Percentiles rank a stretch among this genome's conserved stretches.
Conservation (phyloP, 2,797 vertebrate genomes). For the Zonotrichia albicollis region DNA sequence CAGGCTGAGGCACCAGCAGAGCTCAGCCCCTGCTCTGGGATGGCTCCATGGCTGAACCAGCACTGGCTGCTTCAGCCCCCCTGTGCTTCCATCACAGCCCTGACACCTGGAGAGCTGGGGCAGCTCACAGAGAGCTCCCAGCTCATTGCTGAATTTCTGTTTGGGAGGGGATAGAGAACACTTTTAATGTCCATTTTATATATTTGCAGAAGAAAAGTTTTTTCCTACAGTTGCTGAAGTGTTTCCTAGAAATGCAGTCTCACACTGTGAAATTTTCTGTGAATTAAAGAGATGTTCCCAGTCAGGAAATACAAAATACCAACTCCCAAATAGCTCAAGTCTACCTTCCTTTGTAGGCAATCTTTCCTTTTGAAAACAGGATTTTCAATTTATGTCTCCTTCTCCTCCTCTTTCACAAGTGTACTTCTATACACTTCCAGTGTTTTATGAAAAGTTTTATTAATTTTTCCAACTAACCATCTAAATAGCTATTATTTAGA, state of each 20-base stretch:
- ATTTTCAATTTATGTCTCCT: neutral
- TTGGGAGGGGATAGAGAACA: neutral
- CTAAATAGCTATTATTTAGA: neutral
- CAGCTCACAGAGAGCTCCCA: neutral
- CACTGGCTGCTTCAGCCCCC: neutral
- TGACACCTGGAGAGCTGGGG: accelerated
- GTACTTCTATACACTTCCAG: neutral
- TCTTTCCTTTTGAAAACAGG: neutral
- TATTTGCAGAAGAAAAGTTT: neutral
- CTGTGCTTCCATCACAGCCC: neutral
- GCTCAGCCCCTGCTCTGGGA: neutral
- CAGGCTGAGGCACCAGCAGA: neutral
- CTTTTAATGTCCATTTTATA: neutral
- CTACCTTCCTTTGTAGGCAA: neutral
- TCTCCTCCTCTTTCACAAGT: neutral
- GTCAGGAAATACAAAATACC: neutral
- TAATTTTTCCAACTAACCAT: neutral
- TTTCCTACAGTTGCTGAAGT: neutral
- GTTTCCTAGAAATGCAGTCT: neutral
- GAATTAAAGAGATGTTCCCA: neutral
- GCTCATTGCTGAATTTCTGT: neutral
- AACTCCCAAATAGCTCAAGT: neutral
- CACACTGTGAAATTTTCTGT: neutral
- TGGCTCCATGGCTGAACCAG: accelerated
- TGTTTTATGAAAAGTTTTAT: neutral